Conservation (phyloP, 2,888 invertebrate genomes). For the Dastarcus helophoroides region DNA sequence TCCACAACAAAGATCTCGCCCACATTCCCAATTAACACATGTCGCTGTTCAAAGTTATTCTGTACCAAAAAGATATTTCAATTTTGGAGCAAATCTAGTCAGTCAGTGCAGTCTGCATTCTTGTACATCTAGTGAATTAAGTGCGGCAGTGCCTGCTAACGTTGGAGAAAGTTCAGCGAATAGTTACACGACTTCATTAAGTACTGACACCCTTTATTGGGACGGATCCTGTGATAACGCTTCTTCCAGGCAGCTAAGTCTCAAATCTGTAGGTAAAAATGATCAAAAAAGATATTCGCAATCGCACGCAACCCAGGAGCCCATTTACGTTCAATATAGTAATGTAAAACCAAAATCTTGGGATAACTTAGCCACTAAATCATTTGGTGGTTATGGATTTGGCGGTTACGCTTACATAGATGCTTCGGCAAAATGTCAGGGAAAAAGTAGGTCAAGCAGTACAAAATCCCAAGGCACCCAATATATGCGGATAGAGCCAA, state of each 20-base stretch:
- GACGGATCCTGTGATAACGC: constrained; percentile 41
- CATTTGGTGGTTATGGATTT: constrained; percentile 76
- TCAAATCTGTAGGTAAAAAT: constrained; percentile 40
- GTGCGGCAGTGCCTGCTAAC: constrained; percentile 46
- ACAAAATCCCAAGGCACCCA: constrained; percentile 23
- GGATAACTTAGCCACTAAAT: constrained; percentile 80
- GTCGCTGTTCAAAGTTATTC: constrained; percentile 20
- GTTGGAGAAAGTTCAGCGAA: constrained; percentile 59
- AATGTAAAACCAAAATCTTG: constrained; percentile 71
- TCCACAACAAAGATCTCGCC: constrained; percentile 34
- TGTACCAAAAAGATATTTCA: constrained; percentile 44
- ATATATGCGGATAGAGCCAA: constrained; percentile 26
- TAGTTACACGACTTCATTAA: constrained; percentile 74
- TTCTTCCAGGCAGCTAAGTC: constrained; percentile 32
- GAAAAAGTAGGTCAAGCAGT: constrained; percentile 8
- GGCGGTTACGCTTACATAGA: constrained; percentile 78
- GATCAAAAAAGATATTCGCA: constrained; percentile 33
- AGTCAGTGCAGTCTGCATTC: constrained; percentile 76
- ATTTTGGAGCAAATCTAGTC: constrained; percentile 56
- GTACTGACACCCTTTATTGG: constrained; percentile 81
- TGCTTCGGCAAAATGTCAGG: constrained; percentile 38
- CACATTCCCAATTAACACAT: constrained; percentile 30
- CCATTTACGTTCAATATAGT: constrained; percentile 37
- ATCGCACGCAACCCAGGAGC: constrained; percentile 29
- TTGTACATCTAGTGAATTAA: constrained; percentile 65